Percentiles rank a stretch among this genome's conserved stretches.
Evolutionary conservation across 2,113 vertebrate genomes (phyloP).

Genomic region (Baryphthengus martii): DNA sequence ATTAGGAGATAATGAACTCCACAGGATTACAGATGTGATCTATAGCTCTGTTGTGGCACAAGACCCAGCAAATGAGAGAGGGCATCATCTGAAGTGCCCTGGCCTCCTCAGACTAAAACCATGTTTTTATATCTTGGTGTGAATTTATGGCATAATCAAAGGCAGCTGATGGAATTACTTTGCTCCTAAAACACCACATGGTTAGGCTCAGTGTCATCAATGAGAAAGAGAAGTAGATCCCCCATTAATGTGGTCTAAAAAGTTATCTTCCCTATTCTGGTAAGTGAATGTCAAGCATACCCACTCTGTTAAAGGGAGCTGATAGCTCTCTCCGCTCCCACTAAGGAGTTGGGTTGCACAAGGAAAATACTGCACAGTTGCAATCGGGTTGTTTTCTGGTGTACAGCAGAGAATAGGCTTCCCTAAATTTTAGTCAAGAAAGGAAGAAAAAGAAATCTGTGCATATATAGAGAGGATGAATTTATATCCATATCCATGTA

Average conservation of each 20-base stretch:
- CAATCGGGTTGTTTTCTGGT: background rate
- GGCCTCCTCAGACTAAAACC: slow-evolving; percentile 47
- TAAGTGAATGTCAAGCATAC: slow-evolving; percentile 40
- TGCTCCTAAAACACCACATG: slow-evolving; percentile 40
- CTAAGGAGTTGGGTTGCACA: background rate
- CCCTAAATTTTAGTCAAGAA: background rate
- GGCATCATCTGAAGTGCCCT: slow-evolving; percentile 51
- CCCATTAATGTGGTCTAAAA: slow-evolving; percentile 60
- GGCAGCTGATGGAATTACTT: slow-evolving; percentile 51
- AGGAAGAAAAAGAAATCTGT: background rate
- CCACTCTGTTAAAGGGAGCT: slow-evolving; percentile 18
- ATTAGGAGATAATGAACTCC: slow-evolving; percentile 84
- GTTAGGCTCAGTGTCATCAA: slow-evolving; percentile 55
- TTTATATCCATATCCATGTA: background rate
- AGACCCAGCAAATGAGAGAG: slow-evolving; percentile 43
- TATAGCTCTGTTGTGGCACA: slow-evolving; percentile 67
- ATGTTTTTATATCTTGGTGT: slow-evolving; percentile 71
- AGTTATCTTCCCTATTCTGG: slow-evolving; percentile 62
- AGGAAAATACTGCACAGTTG: background rate
- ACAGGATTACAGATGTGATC: slow-evolving; percentile 70
- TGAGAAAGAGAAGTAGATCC: slow-evolving; percentile 51
- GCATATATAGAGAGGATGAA: accelerated
- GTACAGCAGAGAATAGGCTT: background rate
- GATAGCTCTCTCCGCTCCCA: background rate
- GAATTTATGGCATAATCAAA: slow-evolving; percentile 77